Conservation (phyloP, 2,113 vertebrate species). For the Heloderma charlesbogerti region DNA sequence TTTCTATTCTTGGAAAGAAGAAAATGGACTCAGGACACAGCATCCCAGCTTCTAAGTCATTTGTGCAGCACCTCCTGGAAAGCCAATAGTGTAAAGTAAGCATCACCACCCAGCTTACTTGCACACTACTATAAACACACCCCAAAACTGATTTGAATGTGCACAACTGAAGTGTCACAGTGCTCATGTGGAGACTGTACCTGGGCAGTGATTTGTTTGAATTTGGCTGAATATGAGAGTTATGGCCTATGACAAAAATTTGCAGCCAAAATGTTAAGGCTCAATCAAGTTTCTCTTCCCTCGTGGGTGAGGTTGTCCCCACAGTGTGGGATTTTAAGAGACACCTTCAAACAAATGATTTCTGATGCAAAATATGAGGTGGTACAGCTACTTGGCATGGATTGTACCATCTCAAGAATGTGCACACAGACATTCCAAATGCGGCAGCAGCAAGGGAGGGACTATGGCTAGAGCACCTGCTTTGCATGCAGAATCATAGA, state of each 20-base stretch:
- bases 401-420: neutral
- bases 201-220: neutral
- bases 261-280: no score
- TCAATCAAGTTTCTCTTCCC: neutral
- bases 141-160: neutral
- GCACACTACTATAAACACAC: neutral
- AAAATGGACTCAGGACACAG: neutral
- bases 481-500: no score
- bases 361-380: neutral
- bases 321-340: neutral
- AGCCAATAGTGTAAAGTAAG: neutral
- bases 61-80: neutral
- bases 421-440: neutral
- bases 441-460: neutral
- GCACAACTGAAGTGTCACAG: neutral
- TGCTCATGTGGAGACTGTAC: neutral
- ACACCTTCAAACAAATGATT: neutral
- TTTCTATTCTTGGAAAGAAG: neutral
- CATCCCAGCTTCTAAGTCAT: neutral
- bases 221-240: neutral
- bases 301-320: neutral
- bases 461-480: neutral
- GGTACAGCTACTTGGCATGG: neutral
- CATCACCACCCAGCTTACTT: neutral
- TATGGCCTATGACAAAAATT: neutral